These are phyloP conservation scores for Pelodytes ibericus DNA, from an alignment of 2,797 vertebrate species.

Conservation along the genomic window DNA sequence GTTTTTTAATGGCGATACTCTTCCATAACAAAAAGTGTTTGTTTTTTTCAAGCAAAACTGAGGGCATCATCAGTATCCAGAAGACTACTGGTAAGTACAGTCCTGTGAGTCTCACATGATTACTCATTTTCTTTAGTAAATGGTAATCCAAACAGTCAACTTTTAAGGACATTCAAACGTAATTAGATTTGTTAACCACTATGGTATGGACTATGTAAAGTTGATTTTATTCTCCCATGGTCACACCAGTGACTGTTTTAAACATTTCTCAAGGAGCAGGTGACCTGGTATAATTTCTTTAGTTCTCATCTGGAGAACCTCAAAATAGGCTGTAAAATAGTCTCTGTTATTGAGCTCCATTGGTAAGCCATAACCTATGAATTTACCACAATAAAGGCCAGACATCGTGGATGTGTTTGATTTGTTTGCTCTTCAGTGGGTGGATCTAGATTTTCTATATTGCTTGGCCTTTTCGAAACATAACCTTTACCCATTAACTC, in stretches of 20 bases:
- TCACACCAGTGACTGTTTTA: background rate
- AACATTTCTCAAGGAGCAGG: background rate
- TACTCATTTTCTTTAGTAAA: background rate
- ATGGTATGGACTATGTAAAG: too few relatives aligned
- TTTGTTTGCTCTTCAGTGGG: constrained; percentile 63
- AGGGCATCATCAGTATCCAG: too few relatives aligned
- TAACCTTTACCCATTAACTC: constrained; percentile 51
- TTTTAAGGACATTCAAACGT: background rate
- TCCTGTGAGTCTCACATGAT: too few relatives aligned
- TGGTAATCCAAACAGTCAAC: background rate
- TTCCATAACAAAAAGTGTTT: too few relatives aligned
- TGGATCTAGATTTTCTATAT: constrained; percentile 21
- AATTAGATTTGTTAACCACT: too few relatives aligned
- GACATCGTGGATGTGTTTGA: constrained; percentile 51
- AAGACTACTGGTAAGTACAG: too few relatives aligned
- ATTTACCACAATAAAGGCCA: constrained; percentile 39
- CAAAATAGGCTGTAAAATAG: constrained; percentile 1
- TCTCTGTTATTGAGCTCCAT: too few relatives aligned
- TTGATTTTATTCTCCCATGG: background rate
- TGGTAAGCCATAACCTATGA: background rate
- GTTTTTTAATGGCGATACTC: too few relatives aligned
- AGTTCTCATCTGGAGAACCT: background rate
- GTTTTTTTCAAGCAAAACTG: too few relatives aligned
- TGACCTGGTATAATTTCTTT: background rate
- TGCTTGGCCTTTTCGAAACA: constrained; percentile 66